Evolutionary conservation across 2,888 invertebrate species (phyloP), one percentile per base, ranked within the genome.

Genomic region (Lasioglossum morio): DNA sequence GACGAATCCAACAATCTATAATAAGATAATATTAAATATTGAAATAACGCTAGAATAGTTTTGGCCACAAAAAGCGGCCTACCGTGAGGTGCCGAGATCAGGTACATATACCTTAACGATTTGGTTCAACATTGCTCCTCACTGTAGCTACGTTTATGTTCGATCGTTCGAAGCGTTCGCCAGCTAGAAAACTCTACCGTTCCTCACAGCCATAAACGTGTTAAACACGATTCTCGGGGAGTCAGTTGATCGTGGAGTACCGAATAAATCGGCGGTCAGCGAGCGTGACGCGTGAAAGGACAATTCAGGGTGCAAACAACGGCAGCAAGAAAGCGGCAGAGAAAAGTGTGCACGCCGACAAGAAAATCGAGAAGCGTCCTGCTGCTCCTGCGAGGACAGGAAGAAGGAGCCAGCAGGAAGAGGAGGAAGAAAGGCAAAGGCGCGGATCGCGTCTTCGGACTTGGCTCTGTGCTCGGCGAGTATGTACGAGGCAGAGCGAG

Each of bases 261-360:
- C 30, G 34, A 66, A 66, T 66, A 66, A 66, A 66, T 66, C 66
- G 34, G 34, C 34, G 34, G 19, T 66, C 66, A 19, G 30, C 66
- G 8, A 66, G 66, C 66, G 66, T 66, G 66, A 66, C 66, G 60
- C 12, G 48, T 60, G 75, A 60, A 60, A 60, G 53, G 53, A 75
- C 63, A 74, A 57, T n/a, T 7, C 37, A 40, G n/a, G 40, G 72
- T 63, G 63, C 30, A 63, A 63, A 63, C 63, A 63, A 63, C 63
- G 63, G 5, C 30, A 2, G 63, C 30, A 66, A 66, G 66, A 66
- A 66, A 34, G 30, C 7, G 8, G 34, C 19, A 30, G 10, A 73
- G 48, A 48, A 73, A 73, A 73, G 30, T 46, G 23, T 53, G 23
- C 53, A n/a, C 23, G 8, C 12, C 30, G 30, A 34, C 72, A 73